Base-by-base conservation (phyloP, 2,888 invertebrate genomes). In the Liodrosophila aerea region DNA sequence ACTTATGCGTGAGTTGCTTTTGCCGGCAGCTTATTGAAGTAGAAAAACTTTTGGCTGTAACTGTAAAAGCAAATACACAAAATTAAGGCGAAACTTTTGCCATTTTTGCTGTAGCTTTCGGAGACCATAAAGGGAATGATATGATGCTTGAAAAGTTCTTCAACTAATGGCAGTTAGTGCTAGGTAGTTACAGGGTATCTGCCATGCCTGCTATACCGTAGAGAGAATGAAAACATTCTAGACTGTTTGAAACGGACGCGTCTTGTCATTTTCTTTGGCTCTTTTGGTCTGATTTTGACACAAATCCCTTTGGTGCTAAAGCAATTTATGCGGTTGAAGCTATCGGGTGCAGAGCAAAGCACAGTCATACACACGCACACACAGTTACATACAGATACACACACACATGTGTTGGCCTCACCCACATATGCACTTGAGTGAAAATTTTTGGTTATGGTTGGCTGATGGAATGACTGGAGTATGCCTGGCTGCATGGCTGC, bases 271-370 rank as follows among this genome's bases (percentile, higher is more conserved):
- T 62, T 57, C 50, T 64, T 64, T 62, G 69, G 50, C 76, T 63
- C 63, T 64, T 69, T 69, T 73, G 59, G 73, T 66, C 84, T 84
- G 86, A 81, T 76, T 84, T 81, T 80, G 81, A 80, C 81, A 76
- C 84, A 82, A 82, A 82, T 85, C 81, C 86, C 81, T 80, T 85
- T 84, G 81, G 84, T 86, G 86, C 86, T 85, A 81, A 80, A 85
- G 81, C 86, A 82, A 82, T 82, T 82, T 82, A 85, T 82, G 77
- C 69, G 81, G 81, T 74, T 80, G 66, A 50, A 63, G 59, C 62
- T 76, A 65, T 58, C 59, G 47, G 66, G 58, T 36, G 47, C 45
- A 51, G 50, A 52, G 50, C 45, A 45, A 33, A 31, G 45, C 37
- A 54, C 46, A 46, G 31, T 31, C 44, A 29, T 40, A 13, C 33